Evolutionary conservation across 2,888 invertebrate species (phyloP).

Genomic region (Tipula unca): DNA sequence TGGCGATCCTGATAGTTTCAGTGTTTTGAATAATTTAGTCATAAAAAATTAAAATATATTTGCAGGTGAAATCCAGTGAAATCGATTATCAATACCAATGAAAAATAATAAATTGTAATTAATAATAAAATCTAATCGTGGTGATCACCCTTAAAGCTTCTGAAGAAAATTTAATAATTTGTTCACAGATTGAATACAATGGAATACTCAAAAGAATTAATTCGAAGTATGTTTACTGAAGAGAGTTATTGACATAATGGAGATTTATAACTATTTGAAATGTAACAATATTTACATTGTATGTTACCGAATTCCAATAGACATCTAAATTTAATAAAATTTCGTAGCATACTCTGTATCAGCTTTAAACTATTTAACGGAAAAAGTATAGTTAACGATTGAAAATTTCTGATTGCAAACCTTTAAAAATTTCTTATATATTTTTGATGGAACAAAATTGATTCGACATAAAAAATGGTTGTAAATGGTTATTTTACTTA

Average conservation of each 20-base stretch:
- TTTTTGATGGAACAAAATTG: background rate
- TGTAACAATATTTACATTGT: background rate
- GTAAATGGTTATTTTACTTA: too few species aligned
- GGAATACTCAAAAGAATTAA: background rate
- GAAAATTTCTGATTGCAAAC: background rate
- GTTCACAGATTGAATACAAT: background rate
- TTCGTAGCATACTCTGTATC: background rate
- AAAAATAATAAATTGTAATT: background rate
- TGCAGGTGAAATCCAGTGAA: background rate
- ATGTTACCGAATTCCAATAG: background rate
- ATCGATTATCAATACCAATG: background rate
- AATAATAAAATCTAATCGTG: background rate
- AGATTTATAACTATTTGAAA: background rate
- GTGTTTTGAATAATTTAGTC: background rate
- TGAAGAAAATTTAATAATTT: background rate
- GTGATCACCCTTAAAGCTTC: background rate
- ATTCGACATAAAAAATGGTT: background rate
- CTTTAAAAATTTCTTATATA: background rate
- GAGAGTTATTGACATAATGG: background rate
- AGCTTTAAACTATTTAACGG: background rate
- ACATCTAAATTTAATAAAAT: background rate
- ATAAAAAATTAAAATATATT: background rate
- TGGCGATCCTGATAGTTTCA: background rate
- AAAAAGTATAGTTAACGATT: background rate
- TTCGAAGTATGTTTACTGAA: background rate